Base-by-base conservation (phyloP, 2,888 invertebrate species). In the Lysandra bellargus region DNA sequence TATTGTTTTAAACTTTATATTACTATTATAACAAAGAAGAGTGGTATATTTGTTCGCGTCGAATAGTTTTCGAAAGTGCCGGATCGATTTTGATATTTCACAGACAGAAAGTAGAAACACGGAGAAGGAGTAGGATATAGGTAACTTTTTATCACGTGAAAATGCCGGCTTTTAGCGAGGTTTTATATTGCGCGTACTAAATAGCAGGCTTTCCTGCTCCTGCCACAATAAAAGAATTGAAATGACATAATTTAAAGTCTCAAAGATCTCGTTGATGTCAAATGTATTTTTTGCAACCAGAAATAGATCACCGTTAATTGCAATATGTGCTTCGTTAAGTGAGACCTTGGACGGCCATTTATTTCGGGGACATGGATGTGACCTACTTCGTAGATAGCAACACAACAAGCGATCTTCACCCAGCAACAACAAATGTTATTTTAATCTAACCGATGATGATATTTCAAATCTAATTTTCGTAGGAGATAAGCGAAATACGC, bases 401-500 rank as follows among this genome's bases (percentile, higher is more conserved):
- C 23, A 37, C 33, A 17, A 69, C 33, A 69, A 69, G 33, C 69
- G 69, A 14, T 69, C 17, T 17, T 33, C 14, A 14, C 17, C 7
- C 5, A 33, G 33, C 14, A 33, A 69, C 33, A 69, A 37, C 33
- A 69, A 69, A 69, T 4, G 14, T 69, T 69, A 30, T 64, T 64
- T 64, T 30, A 64, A 64, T 33, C 37, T 33, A 69, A 69, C 69
- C 33, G 17, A 14, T 17, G 69, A 14, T 37, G 17, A 37, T 37
- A 69, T 14, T 69, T 69, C 69, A 37, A 69, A 69, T 69, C 69
- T 69, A 37, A 1, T 69, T 37, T 69, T 37, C 17, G 69, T 69
- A 69, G 33, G 7, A 69, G 69, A 69, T 69, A 69, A 69, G 14
- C 17, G 69, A 69, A 69, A 69, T 37, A 69, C 69, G 69, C 69